phyloP scores from a whole-genome alignment of 2,797 vertebrate genomes.

The Synanceia verrucosa region DNA sequence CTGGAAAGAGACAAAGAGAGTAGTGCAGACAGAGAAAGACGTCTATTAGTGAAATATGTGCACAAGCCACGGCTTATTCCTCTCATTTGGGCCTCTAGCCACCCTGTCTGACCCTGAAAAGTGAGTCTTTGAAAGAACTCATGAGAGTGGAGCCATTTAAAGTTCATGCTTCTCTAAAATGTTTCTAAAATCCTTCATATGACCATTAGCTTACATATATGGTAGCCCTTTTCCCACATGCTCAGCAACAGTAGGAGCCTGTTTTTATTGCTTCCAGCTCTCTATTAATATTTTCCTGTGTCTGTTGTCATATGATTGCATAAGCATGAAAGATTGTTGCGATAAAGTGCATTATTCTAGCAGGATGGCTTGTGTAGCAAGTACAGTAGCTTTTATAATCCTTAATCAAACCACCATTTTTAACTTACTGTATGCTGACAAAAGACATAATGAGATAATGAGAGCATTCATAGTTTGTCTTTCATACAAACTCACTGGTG shows the following conservation, averaged over 20 bases:
- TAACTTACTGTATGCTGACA: not conserved
- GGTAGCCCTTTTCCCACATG: not conserved
- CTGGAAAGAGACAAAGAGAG: conserved; percentile 17
- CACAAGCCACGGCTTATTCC: not conserved
- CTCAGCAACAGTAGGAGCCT: not conserved
- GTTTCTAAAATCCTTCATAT: not conserved
- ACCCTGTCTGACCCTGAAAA: not conserved
- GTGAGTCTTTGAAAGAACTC: not conserved
- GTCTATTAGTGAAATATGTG: conserved; percentile 27
- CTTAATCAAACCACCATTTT: not conserved
- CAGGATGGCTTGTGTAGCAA: not conserved
- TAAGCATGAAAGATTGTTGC: not conserved
- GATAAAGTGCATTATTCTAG: not conserved
- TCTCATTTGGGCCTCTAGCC: not conserved
- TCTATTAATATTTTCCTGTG: not conserved
- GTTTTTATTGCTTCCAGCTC: conserved; percentile 4
- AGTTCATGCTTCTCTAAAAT: conserved; percentile 1
- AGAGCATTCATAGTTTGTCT: not conserved
- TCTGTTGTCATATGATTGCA: not conserved
- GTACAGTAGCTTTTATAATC: not conserved
- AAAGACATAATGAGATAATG: not conserved
- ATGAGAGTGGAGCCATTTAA: not conserved
- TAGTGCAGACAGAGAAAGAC: not conserved
- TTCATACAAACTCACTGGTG: not conserved
- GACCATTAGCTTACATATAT: not conserved